Evolutionary conservation across 2,797 vertebrate genomes (phyloP).

Genomic region (Enteromius anoplus): DNA sequence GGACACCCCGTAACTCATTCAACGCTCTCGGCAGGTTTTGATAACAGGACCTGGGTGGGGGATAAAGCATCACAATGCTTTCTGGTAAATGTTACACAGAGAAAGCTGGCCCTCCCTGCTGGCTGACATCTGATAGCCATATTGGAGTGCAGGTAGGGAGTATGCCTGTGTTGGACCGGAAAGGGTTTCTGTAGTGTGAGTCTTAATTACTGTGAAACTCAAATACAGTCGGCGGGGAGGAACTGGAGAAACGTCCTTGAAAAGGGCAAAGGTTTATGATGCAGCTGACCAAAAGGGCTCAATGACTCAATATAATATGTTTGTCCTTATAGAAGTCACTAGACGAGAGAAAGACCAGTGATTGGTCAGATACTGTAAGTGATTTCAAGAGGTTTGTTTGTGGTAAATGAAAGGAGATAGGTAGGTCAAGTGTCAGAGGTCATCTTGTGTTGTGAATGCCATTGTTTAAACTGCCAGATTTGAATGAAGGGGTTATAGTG

Average conservation of each 20-base stretch:
- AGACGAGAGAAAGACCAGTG: neutral
- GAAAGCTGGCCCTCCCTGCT: slow-evolving; percentile 29
- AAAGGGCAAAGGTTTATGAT: slow-evolving; percentile 42
- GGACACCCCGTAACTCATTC: slow-evolving; percentile 16
- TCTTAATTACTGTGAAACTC: slow-evolving; percentile 50
- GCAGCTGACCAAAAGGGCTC: neutral
- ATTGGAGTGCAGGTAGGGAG: slow-evolving; percentile 39
- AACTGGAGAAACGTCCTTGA: neutral
- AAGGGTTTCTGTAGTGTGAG: slow-evolving; percentile 33
- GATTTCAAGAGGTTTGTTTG: slow-evolving; percentile 1
- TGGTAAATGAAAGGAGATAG: neutral
- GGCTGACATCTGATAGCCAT: slow-evolving; percentile 42
- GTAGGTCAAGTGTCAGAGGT: slow-evolving; percentile 35
- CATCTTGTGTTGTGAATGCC: slow-evolving; percentile 6
- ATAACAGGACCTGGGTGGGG: slow-evolving; percentile 30
- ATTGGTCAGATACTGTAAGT: neutral
- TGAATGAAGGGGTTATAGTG: slow-evolving; percentile 9
- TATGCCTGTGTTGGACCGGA: slow-evolving; percentile 15
- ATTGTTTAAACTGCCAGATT: slow-evolving; percentile 20
- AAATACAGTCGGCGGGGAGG: neutral
- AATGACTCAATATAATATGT: slow-evolving; percentile 12
- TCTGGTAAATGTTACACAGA: slow-evolving; percentile 42
- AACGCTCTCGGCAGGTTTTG: slow-evolving; percentile 19
- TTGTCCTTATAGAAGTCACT: slow-evolving; percentile 5
- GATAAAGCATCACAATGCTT: slow-evolving; percentile 23